These are phyloP conservation scores for Cephus nigrinus DNA, from an alignment of 2,888 invertebrate species.

Conservation along the genomic window DNA sequence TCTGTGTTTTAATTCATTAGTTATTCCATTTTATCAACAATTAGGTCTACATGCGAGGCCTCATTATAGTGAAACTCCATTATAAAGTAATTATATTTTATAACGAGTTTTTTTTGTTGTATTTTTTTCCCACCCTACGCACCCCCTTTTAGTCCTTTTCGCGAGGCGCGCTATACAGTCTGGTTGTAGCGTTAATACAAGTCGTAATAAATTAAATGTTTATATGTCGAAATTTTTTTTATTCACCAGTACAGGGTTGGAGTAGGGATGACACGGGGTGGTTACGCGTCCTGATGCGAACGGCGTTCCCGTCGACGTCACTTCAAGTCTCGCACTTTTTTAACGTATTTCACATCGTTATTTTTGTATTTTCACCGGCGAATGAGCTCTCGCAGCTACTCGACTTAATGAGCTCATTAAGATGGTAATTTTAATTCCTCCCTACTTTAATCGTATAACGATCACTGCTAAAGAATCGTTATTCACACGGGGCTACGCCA, in stretches of 20 bases:
- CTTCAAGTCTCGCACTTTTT: background rate
- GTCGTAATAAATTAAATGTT: slow-evolving; percentile 56
- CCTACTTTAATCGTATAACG: slow-evolving; percentile 19
- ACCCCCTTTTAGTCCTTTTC: background rate
- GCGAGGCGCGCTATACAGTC: background rate
- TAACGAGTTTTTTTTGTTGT: slow-evolving; percentile 42
- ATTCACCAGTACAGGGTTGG: background rate
- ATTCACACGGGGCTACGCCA: slow-evolving; percentile 4
- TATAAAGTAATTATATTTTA: slow-evolving; percentile 45
- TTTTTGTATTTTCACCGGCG: slow-evolving; percentile 5
- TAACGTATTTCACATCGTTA: slow-evolving; percentile 9
- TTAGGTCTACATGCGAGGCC: slow-evolving; percentile 40
- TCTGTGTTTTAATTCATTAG: slow-evolving; percentile 30
- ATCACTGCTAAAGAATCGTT: background rate
- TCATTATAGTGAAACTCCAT: slow-evolving; percentile 44
- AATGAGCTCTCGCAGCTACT: slow-evolving; percentile 5
- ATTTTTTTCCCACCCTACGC: background rate
- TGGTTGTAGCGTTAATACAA: slow-evolving; percentile 9
- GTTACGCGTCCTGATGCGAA: background rate
- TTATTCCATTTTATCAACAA: slow-evolving; percentile 38
- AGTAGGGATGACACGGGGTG: background rate
- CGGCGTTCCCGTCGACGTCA: background rate
- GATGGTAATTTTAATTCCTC: slow-evolving; percentile 21
- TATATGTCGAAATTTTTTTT: slow-evolving; percentile 34
- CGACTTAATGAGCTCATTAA: slow-evolving; percentile 27